A percentile compares a stretch with the other conserved stretches of the same genome.
Conservation (phyloP, 2,888 invertebrate species). For the Bhutanitis thaidina region DNA sequence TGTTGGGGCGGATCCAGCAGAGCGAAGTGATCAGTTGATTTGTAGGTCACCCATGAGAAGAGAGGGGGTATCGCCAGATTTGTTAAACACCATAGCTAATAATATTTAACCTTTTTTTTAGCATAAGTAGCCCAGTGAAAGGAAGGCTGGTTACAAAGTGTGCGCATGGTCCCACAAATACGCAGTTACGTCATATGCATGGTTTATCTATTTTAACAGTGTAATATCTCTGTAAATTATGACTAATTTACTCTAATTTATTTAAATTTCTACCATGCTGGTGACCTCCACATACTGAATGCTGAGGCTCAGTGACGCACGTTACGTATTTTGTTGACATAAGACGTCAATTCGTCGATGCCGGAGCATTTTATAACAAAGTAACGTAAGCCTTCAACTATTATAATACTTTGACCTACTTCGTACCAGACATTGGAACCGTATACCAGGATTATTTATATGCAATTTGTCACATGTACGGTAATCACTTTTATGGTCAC, state of each 20-base stretch:
- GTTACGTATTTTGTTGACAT: constrained; percentile 5
- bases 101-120: too few species aligned
- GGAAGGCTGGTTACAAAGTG: too few species aligned
- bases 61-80: too few species aligned
- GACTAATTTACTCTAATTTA: neutral
- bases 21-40: too few species aligned
- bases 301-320: constrained; percentile 7
- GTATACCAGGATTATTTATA: neutral
- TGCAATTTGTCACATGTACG: too few species aligned
- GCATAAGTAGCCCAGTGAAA: too few species aligned
- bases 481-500: too few species aligned
- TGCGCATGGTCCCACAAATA: too few species aligned
- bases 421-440: neutral
- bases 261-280: constrained; percentile 4
- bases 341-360: constrained; percentile 2
- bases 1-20: too few species aligned
- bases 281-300: neutral
- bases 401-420: constrained; percentile 4
- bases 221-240: neutral
- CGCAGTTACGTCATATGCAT: too few species aligned
- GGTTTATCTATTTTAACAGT: neutral
- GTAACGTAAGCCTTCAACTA: neutral
- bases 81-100: too few species aligned
- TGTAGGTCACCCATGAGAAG: too few species aligned
- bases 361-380: neutral